Evolutionary conservation across 2,888 invertebrate genomes (phyloP), one percentile per base, ranked within the genome.

Genomic region (Germaria angustata): DNA sequence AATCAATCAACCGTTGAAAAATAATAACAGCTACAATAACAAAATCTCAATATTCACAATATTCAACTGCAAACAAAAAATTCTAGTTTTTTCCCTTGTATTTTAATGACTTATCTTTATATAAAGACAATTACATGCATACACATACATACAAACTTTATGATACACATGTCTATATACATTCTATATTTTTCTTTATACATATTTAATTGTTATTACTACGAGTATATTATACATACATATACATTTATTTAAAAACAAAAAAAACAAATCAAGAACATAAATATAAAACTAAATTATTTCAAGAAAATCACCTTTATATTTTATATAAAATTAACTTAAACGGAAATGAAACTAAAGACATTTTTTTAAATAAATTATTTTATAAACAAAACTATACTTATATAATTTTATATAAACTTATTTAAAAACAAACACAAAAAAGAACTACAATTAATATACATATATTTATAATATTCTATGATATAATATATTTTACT

Each of bases 21-120:
- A n/a, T n/a, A n/a, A n/a, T n/a, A 55, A 49, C 39, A 24, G 49
- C 34, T 51, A 39, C 6, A 51, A 24, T 24, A 51, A 82, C 80
- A 84, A 84, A 85, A 86, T 85, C 84, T 85, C 85, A 85, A 84
- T 76, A 82, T 84, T 76, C 78, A 84, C 81, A 84, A 82, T 84
- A 83, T 84, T 84, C 72, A 82, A 81, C 71, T 77, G 41, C 68
- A 81, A 66, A 76, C 55, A 81, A 79, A 69, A 79, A 82, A 75
- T 66, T 82, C 79, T 79, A 82, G 73, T 79, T 69, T 75, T 72
- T 63, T 66, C 28, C 71, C 15, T 63, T 71, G 20, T 76, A 65
- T 57, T 73, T 28, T 73, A 69, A 57, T 79, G 24, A 51, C 49
- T 80, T 73, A 69, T 78, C 61, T 46, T 57, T 82, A 75, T 73